These are phyloP conservation scores for Gymnoscopelus braueri DNA, from an alignment of 2,797 vertebrate genomes.

Conservation along the genomic window DNA sequence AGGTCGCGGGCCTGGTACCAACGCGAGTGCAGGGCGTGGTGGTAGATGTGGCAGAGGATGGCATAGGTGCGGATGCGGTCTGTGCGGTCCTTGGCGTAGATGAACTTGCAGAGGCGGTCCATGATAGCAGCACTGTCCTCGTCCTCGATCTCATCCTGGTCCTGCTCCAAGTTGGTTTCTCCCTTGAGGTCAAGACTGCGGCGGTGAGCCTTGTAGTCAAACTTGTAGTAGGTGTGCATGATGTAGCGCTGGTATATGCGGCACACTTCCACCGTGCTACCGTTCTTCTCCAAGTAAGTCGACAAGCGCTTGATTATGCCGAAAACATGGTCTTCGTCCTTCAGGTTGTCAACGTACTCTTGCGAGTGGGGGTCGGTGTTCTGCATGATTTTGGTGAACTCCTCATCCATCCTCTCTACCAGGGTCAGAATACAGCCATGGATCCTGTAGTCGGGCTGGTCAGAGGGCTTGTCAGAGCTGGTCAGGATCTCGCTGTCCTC, in stretches of 20 bases:
- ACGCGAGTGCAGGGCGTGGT: slow-evolving; percentile 92
- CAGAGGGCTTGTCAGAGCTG: slow-evolving; percentile 47
- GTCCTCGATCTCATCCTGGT: slow-evolving; percentile 88
- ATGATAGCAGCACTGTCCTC: slow-evolving; percentile 90
- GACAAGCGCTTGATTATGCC: slow-evolving; percentile 87
- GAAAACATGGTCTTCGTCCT: slow-evolving; percentile 88
- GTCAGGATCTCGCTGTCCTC: slow-evolving; percentile 88
- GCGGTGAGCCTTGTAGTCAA: slow-evolving; percentile 92
- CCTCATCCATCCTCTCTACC: slow-evolving; percentile 94
- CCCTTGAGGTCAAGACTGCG: slow-evolving; percentile 85
- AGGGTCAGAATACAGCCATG: slow-evolving; percentile 91
- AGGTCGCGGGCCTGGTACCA: slow-evolving; percentile 94
- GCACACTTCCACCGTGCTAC: slow-evolving; percentile 90
- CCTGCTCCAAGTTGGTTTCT: slow-evolving; percentile 89
- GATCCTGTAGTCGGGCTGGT: slow-evolving; percentile 83
- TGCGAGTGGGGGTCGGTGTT: slow-evolving; percentile 96
- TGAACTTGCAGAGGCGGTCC: slow-evolving; percentile 93
- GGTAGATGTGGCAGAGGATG: slow-evolving; percentile 95
- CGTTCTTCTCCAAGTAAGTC: slow-evolving; percentile 87
- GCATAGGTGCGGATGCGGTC: slow-evolving; percentile 93
- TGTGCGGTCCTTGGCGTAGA: slow-evolving; percentile 91
- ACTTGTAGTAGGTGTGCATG: slow-evolving; percentile 96
- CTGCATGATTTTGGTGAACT: slow-evolving; percentile 96
- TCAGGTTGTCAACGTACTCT: slow-evolving; percentile 93
- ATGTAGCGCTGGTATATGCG: slow-evolving; percentile 88